Evolutionary conservation across 1,140 invertebrate genomes (phyloP).

Genomic region (Bombus terrestris): DNA sequence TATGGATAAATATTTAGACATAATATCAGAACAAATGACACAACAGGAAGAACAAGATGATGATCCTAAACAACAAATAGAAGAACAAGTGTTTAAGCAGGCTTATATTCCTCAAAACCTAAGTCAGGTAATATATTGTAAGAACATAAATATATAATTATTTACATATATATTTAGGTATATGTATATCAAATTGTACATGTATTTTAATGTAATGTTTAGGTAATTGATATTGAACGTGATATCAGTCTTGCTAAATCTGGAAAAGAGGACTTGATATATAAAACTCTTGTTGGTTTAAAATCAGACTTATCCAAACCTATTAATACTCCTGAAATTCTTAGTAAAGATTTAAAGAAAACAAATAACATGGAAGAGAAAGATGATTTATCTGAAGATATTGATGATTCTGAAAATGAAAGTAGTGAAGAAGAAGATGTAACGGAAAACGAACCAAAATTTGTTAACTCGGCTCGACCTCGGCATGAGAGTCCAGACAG

Average conservation of each 20-base stretch:
- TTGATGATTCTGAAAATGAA: slow-evolving; percentile 72
- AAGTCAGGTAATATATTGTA: slow-evolving; percentile 87
- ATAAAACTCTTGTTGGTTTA: slow-evolving; percentile 93
- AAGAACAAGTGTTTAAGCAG: slow-evolving; percentile 96
- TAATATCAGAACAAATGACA: slow-evolving; percentile 86
- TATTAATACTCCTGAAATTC: slow-evolving; percentile 80
- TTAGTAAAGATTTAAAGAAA: slow-evolving; percentile 54
- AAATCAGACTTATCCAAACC: slow-evolving; percentile 91
- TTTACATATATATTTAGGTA: slow-evolving; percentile 9
- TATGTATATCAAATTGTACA: slow-evolving; percentile 15
- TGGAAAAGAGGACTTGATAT: slow-evolving; percentile 90
- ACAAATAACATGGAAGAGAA: slow-evolving; percentile 76
- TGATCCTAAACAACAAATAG: slow-evolving; percentile 88
- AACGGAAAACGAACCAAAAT: slow-evolving; percentile 84
- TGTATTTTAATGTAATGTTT: slow-evolving; percentile 48
- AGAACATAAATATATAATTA: not conserved
- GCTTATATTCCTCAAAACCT: slow-evolving; percentile 97
- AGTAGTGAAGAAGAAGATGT: slow-evolving; percentile 80
- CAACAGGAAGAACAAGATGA: slow-evolving; percentile 85
- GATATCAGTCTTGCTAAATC: slow-evolving; percentile 92
- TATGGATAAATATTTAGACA: slow-evolving; percentile 91
- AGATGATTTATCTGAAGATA: slow-evolving; percentile 74
- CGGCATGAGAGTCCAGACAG: slow-evolving; percentile 94
- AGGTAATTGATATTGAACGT: slow-evolving; percentile 95
- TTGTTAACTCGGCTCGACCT: slow-evolving; percentile 88